Evolutionary conservation across 2,797 vertebrate species (phyloP).

Genomic region (Hippopotamyrus pictus): DNA sequence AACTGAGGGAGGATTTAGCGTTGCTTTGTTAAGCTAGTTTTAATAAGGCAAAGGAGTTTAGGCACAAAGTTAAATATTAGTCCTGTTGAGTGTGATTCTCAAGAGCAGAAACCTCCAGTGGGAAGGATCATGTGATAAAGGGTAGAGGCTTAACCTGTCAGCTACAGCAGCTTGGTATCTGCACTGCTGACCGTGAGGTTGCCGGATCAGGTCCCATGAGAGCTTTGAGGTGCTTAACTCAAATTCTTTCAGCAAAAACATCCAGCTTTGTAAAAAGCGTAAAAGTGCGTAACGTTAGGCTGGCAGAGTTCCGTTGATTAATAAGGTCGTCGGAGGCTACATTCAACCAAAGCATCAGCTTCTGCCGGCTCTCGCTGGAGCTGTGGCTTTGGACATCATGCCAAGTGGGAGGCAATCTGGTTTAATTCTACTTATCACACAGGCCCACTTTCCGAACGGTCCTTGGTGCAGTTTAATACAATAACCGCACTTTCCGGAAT

Average conservation of each 20-base stretch:
- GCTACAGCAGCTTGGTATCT: not conserved
- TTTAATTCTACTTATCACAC: not conserved
- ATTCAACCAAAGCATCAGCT: not conserved
- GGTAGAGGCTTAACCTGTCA: not conserved
- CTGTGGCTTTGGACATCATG: not conserved
- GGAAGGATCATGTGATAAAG: not conserved
- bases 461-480: constrained; percentile 52
- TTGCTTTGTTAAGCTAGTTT: not conserved
- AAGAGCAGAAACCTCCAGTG: not conserved
- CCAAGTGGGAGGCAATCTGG: not conserved
- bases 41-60: not conserved
- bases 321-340: not conserved
- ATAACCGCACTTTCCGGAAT: constrained; percentile 51
- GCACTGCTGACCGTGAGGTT: not conserved
- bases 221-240: not conserved
- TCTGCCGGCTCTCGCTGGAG: not conserved
- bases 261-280: not conserved
- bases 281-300: not conserved
- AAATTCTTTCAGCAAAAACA: not conserved
- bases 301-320: not conserved
- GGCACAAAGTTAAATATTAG: not conserved
- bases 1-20: not conserved
- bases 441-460: not conserved
- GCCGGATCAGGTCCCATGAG: not conserved
- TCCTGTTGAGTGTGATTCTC: not conserved